Evolutionary conservation across 2,888 invertebrate species (phyloP).

Genomic region (Chrysotoxum bicinctum): DNA sequence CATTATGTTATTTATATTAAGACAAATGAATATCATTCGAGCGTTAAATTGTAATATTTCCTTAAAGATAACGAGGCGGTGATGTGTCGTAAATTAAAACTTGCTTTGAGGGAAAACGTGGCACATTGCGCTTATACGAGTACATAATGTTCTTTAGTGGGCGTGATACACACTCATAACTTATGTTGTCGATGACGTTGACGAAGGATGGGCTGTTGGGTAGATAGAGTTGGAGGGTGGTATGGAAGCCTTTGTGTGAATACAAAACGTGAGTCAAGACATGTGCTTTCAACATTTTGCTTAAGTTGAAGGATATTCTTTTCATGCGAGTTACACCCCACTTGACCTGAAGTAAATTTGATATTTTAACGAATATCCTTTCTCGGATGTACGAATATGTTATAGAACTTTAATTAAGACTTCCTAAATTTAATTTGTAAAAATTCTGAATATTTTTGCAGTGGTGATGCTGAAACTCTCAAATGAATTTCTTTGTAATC

Average conservation of each 20-base stretch:
- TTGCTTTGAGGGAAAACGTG: not conserved
- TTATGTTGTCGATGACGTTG: not conserved
- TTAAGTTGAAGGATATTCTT: not conserved
- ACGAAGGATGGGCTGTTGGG: not conserved
- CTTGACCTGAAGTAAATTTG: constrained; percentile 12
- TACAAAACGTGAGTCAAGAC: constrained; percentile 19
- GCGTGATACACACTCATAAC: constrained; percentile 1
- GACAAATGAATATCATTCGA: constrained; percentile 34
- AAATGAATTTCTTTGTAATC: not conserved
- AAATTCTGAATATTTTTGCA: not conserved
- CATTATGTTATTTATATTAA: constrained; percentile 7
- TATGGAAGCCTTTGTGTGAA: not conserved
- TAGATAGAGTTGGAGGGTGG: not conserved
- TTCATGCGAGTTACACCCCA: not conserved
- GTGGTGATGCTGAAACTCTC: not conserved
- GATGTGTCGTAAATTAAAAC: constrained; percentile 29
- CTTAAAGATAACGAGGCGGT: constrained; percentile 17
- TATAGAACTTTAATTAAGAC: not conserved
- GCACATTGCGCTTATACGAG: not conserved
- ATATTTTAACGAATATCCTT: not conserved
- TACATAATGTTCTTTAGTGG: constrained; percentile 12
- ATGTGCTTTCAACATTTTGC: not conserved
- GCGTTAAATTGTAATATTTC: constrained; percentile 29
- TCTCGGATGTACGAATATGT: no score
- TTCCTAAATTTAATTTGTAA: not conserved